Base-by-base conservation (phyloP, 2,797 vertebrate genomes). In the Peromyscus eremicus region DNA sequence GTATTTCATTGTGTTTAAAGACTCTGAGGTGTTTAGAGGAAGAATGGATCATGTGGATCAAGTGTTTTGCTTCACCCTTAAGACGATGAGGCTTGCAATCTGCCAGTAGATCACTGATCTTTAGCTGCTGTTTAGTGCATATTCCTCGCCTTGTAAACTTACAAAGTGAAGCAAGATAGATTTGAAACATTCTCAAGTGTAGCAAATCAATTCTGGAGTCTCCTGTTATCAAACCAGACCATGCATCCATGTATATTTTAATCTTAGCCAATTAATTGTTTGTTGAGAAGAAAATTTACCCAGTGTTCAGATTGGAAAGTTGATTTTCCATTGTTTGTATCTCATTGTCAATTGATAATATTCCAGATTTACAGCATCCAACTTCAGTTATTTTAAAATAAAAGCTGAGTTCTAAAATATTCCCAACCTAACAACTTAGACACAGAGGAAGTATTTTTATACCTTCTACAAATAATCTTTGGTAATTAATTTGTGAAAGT, bases 241-340 rank as follows among this genome's bases (percentile, higher is more conserved):
- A 21, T 66, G 37, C 34, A 34, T 84, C 17, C 2, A 2, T 34
- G 17, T 46, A 5, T 46, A 34, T 66, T 66, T 84, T 66, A 49
- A 96, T 95, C 90, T 96, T 96, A 96, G 81, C 76, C 97, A 97
- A 89, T 92, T 96, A 86, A 82, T 88, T 97, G 94, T 70, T 88
- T 97, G 94, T 70, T 70, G 71, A 95, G n/a, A 94, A 93, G 32
- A 83, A 94, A 96, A 94, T 62, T 66, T 96, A 92, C 62, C 60
- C 86, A 82, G 52, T 95, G 77, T 95, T 95, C 52, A 84, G 46
- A 64, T 92, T 95, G 46, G 71, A 91, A 97, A 94, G 64, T 66
- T 90, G 84, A 95, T 96, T 95, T 96, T n/a, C 66, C 57, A 94
- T 86, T 86, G 46, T 70, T 68, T 95, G 21, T 87, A 70, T 83